Conservation (phyloP, 2,113 vertebrate genomes). For the Petromus typicus region DNA sequence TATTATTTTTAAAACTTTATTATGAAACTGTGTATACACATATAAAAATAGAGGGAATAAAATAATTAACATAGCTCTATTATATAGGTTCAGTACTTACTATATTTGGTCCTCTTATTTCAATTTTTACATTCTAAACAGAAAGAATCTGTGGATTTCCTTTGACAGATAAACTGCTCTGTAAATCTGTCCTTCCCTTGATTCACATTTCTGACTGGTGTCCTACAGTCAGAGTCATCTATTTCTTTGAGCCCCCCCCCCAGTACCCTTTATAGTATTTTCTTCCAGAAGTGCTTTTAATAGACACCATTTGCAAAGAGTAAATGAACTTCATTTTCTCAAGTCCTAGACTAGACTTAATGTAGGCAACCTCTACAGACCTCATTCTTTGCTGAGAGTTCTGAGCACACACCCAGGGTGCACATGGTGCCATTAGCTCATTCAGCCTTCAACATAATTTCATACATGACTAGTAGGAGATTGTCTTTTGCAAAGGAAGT, state of each 20-base stretch:
- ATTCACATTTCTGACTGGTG: not conserved
- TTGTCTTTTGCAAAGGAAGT: constrained; percentile 36
- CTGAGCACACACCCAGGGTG: not conserved
- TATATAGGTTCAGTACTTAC: constrained; percentile 1
- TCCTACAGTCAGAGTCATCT: not conserved
- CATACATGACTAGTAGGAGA: constrained; percentile 45
- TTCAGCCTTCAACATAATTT: constrained; percentile 39
- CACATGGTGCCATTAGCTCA: not conserved
- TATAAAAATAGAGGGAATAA: not conserved
- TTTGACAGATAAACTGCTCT: not conserved
- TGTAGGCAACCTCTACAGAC: not conserved
- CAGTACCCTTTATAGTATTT: constrained; percentile 11
- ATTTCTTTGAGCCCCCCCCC: not conserved
- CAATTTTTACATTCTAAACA: not conserved
- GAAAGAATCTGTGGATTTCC: not conserved
- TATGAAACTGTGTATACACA: not conserved
- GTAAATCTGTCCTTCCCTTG: not conserved
- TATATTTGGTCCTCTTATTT: not conserved
- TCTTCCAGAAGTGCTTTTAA: constrained; percentile 28
- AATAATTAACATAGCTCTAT: not conserved
- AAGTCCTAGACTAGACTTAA: not conserved
- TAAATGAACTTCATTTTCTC: constrained; percentile 48
- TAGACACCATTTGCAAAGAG: constrained; percentile 33
- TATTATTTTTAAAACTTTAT: not conserved
- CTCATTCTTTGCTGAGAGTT: not conserved